phyloP scores from a whole-genome alignment of 1,140 invertebrate species.

The Pogonognathellus flavescens region DNA sequence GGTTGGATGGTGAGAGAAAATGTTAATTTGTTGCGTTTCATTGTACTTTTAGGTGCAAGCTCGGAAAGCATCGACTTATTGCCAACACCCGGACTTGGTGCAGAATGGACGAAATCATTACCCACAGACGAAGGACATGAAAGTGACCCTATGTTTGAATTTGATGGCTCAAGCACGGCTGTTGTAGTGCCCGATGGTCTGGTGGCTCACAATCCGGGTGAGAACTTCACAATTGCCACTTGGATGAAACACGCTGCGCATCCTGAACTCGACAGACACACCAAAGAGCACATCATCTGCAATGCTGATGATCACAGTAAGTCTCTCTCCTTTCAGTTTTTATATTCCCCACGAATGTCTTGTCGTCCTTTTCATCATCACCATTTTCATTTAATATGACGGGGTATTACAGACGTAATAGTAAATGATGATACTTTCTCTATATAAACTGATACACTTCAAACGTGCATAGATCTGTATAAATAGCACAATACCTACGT shows the following conservation, averaged over 20 bases:
- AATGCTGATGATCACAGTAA: conserved; percentile 96
- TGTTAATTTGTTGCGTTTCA: conserved; percentile 55
- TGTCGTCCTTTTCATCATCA: neutral
- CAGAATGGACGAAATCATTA: conserved; percentile 88
- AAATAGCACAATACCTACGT: no score
- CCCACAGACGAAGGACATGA: conserved; percentile 91
- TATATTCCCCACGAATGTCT: neutral
- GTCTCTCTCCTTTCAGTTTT: conserved; percentile 69
- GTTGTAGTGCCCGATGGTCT: conserved; percentile 83
- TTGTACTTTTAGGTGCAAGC: conserved; percentile 75
- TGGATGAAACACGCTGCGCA: conserved; percentile 90
- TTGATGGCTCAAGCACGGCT: conserved; percentile 88
- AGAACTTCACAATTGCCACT: conserved; percentile 80
- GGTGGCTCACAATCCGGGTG: conserved; percentile 70
- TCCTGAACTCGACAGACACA: conserved; percentile 83
- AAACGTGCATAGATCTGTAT: no score
- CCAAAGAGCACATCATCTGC: conserved; percentile 95
- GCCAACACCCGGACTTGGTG: conserved; percentile 79
- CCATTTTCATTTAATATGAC: no score
- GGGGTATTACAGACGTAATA: no score
- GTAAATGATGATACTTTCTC: no score
- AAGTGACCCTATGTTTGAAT: conserved; percentile 93
- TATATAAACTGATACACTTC: no score
- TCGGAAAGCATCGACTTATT: conserved; percentile 83
- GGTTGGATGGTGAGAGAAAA: neutral